Conservation (phyloP, 2,113 vertebrate species). For the Neodon shergylaensis region DNA sequence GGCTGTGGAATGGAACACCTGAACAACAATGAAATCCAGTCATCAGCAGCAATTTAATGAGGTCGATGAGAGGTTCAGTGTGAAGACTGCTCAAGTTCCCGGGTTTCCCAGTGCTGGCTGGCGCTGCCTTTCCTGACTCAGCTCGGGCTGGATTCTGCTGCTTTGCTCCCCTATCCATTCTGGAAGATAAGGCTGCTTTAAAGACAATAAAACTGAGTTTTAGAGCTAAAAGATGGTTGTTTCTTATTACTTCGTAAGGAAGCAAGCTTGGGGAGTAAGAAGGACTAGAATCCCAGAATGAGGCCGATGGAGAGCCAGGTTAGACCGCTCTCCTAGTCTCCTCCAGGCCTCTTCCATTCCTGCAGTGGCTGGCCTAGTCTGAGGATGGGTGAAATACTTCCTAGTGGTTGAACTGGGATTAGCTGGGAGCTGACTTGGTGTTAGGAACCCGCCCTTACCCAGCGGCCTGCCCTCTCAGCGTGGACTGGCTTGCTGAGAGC, state of each 20-base stretch:
- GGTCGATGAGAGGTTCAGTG: background rate
- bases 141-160: conserved; percentile 1
- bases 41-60: conserved; percentile 53
- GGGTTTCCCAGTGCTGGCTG: background rate
- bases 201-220: conserved; percentile 31
- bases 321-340: background rate
- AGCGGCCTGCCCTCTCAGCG: background rate
- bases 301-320: background rate
- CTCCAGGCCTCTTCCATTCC: background rate
- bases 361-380: background rate
- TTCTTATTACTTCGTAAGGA: conserved; percentile 11
- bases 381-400: background rate
- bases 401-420: background rate
- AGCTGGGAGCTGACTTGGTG: background rate
- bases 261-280: background rate
- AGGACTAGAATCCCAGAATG: background rate
- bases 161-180: background rate
- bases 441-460: background rate
- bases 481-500: background rate
- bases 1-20: conserved; percentile 44
- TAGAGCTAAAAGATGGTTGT: conserved; percentile 51
- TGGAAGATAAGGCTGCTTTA: conserved; percentile 39
- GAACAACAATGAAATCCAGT: conserved; percentile 8
- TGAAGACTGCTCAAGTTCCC: background rate
- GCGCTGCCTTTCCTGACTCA: background rate